These are phyloP conservation scores for Anthonomus grandis DNA, from an alignment of 1,140 invertebrate genomes.

Conservation along the genomic window DNA sequence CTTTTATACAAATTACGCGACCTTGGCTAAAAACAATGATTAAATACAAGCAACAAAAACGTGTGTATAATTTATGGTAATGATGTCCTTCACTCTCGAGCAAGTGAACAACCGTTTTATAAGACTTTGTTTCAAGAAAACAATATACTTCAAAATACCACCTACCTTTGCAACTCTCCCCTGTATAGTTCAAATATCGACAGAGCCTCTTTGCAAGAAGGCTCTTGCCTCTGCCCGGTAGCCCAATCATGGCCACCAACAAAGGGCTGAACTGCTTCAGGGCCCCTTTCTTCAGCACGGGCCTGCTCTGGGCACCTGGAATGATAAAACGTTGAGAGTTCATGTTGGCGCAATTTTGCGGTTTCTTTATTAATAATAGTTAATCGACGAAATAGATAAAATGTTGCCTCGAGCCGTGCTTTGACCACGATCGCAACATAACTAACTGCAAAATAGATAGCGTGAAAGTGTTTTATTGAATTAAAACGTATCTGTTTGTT, in stretches of 20 bases:
- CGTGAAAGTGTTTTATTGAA: too few species aligned
- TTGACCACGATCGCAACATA: too few species aligned
- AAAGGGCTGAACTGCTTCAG: slow-evolving; percentile 65
- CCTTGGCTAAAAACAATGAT: too few species aligned
- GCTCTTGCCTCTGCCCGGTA: slow-evolving; percentile 89
- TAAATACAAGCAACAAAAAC: too few species aligned
- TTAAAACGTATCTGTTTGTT: too few species aligned
- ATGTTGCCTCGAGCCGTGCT: too few species aligned
- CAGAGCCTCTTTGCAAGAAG: slow-evolving; percentile 85
- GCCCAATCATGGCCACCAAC: slow-evolving; percentile 85
- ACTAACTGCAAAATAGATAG: too few species aligned
- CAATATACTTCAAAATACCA: not conserved
- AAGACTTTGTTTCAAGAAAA: too few species aligned
- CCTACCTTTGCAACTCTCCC: slow-evolving; percentile 79
- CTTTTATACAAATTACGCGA: too few species aligned
- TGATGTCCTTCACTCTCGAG: not conserved
- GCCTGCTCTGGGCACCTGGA: slow-evolving; percentile 46
- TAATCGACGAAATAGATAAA: too few species aligned
- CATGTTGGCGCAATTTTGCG: slow-evolving; percentile 16
- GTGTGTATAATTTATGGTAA: not conserved
- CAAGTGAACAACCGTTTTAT: not conserved
- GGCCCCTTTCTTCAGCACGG: slow-evolving; percentile 46
- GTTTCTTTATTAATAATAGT: slow-evolving; percentile 1
- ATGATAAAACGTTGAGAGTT: slow-evolving; percentile 43
- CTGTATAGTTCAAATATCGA: slow-evolving; percentile 87